Base-by-base conservation (phyloP, 1,140 invertebrate species). In the Anastrepha ludens region DNA sequence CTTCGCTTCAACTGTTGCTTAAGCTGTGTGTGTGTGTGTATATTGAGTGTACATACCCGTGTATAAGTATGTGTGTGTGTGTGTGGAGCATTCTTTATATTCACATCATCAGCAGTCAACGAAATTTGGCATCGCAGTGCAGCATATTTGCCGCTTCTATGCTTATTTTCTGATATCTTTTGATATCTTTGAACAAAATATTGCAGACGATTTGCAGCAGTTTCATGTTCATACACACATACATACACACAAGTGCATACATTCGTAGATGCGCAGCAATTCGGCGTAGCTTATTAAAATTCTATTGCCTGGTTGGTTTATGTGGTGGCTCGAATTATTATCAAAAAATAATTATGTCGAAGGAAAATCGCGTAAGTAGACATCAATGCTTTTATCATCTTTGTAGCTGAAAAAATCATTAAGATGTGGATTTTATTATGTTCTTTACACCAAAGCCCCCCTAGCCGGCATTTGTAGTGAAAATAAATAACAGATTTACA, bases 41-140 rank as follows among this genome's bases (percentile, higher is more conserved):
- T 15, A 62, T n/a, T n/a, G 13, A 62, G 15, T 17, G n/a, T 62
- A 3, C 60, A 62, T 9, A 62, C 0, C 3, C 7, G 15, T n/a
- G 15, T 62, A 1, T 62, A 62, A 5, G 13, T 29, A 29, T 70
- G 29, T 11, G 65, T 67, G 64, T 39, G 65, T 41, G 39, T 70
- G 65, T 17, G 9, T 6, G 6, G 70, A 17, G 15, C 70, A 39
- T 44, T 6, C 70, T 47, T 74, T 74, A 47, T 47, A 44, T 4
- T 74, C 70, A n/a, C 44, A 74, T 74, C 70, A 74, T 74, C 17
- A 74, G 70, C 70, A 74, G 70, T 50, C 70, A 74, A 50, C 17
- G 13, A 74, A 74, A 50, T 47, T 74, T 29, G 67, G 67, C 60
- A 62, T 17, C 13, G 13, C 15, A 15, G 8, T 4, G n/a, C 15